Conservation (phyloP, 2,113 vertebrate species). For the Balaeniceps rex region DNA sequence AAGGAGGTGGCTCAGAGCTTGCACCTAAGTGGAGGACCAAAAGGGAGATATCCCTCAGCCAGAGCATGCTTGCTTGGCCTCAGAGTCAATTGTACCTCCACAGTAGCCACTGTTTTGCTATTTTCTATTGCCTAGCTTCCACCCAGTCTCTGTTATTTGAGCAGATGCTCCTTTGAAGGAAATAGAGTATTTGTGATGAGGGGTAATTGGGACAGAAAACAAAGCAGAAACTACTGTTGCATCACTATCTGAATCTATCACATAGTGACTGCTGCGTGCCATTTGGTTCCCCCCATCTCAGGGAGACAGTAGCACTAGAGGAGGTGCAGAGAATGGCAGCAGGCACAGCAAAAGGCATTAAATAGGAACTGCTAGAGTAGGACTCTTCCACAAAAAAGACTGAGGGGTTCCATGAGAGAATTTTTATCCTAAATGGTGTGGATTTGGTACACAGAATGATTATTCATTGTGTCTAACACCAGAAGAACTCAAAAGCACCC, state of each 20-base stretch:
- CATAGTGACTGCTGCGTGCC: neutral
- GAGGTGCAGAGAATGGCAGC: neutral
- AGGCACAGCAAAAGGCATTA: neutral
- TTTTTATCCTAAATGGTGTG: neutral
- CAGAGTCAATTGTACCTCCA: neutral
- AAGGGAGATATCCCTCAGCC: neutral
- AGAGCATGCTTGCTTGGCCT: neutral
- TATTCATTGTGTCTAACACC: neutral
- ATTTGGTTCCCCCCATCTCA: neutral
- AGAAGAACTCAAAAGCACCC: neutral
- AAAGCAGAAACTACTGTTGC: neutral
- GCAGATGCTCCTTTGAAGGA: neutral
- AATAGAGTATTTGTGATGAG: neutral
- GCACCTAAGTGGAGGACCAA: accelerated
- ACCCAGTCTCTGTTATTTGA: neutral
- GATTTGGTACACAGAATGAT: neutral
- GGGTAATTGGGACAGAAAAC: neutral
- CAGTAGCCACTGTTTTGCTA: neutral
- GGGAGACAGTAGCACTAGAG: neutral
- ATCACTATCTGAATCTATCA: neutral
- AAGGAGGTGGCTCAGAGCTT: neutral
- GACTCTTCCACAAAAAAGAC: neutral
- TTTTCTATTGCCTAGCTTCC: neutral
- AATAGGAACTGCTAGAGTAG: neutral
- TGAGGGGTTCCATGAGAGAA: neutral